Conservation (phyloP, 2,113 vertebrate genomes). For the Conger conger region DNA sequence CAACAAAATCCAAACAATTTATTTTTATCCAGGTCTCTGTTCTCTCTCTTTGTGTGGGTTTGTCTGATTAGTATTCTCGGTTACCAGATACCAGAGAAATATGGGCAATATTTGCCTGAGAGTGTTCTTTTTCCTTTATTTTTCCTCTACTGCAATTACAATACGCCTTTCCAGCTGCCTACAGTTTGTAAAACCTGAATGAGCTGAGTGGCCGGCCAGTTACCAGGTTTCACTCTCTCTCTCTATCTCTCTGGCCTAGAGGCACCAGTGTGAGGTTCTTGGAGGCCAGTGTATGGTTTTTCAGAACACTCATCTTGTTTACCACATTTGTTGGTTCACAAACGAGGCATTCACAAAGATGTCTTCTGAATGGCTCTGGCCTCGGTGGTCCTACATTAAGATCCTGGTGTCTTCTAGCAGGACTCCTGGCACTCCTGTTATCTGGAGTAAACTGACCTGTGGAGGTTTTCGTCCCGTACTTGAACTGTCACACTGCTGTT, state of each 20-base stretch:
- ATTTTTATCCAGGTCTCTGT: not conserved
- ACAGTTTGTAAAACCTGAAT: not conserved
- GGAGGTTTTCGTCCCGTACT: conserved; percentile 57
- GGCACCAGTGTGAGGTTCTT: not conserved
- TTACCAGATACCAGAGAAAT: not conserved
- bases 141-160: not conserved
- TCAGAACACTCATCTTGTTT: too few species aligned
- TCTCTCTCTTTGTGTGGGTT: not conserved
- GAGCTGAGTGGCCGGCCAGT: not conserved
- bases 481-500: conserved; percentile 52
- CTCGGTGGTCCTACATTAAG: not conserved
- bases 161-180: not conserved
- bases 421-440: not conserved
- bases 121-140: not conserved
- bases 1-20: not conserved
- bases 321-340: not conserved
- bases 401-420: not conserved
- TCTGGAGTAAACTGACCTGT: conserved; percentile 55
- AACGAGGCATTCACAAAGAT: not conserved
- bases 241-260: not conserved
- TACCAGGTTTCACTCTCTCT: not conserved
- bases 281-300: too few species aligned
- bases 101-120: not conserved
- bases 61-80: not conserved
- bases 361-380: not conserved